These are phyloP conservation scores for Thaumetopoea pityocampa DNA, from an alignment of 1,140 invertebrate species.

Conservation along the genomic window DNA sequence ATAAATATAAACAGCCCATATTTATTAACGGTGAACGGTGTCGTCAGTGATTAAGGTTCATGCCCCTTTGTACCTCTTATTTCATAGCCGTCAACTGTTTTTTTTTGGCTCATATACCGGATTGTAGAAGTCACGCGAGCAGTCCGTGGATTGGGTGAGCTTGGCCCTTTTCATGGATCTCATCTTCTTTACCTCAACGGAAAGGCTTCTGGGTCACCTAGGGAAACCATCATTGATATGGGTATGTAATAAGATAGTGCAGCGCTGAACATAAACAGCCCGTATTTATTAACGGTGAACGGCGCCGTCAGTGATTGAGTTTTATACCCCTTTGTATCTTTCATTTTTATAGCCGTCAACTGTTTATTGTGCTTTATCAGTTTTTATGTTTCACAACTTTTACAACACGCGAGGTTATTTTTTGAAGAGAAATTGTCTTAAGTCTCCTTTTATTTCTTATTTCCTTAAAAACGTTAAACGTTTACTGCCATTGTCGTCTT, in stretches of 20 bases:
- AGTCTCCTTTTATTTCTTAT: not conserved
- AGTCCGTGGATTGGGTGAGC: too few relatives aligned
- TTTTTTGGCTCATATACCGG: too few relatives aligned
- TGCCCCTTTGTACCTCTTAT: slow-evolving; percentile 8
- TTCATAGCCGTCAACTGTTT: slow-evolving; percentile 9
- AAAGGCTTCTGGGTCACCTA: too few relatives aligned
- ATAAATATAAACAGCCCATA: slow-evolving; percentile 19
- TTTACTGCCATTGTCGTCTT: not conserved
- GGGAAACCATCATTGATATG: too few relatives aligned
- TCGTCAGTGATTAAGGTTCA: slow-evolving; percentile 10
- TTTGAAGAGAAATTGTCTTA: slow-evolving; percentile 1
- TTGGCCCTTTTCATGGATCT: too few relatives aligned
- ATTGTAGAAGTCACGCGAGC: too few relatives aligned
- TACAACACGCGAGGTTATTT: slow-evolving; percentile 2
- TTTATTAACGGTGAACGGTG: slow-evolving; percentile 12
- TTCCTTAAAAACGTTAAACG: slow-evolving; percentile 2
- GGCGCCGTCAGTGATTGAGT: slow-evolving; percentile 8
- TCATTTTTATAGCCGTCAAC: slow-evolving; percentile 4
- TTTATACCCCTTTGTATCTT: slow-evolving; percentile 12
- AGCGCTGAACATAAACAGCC: slow-evolving; percentile 21
- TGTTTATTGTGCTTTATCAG: slow-evolving; percentile 16
- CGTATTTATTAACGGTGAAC: slow-evolving; percentile 12
- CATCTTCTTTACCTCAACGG: too few relatives aligned
- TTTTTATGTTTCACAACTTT: slow-evolving; percentile 12
- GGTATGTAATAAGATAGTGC: slow-evolving; percentile 8